Conservation (phyloP, 2,888 invertebrate species). For the Tiliacea citrago region DNA sequence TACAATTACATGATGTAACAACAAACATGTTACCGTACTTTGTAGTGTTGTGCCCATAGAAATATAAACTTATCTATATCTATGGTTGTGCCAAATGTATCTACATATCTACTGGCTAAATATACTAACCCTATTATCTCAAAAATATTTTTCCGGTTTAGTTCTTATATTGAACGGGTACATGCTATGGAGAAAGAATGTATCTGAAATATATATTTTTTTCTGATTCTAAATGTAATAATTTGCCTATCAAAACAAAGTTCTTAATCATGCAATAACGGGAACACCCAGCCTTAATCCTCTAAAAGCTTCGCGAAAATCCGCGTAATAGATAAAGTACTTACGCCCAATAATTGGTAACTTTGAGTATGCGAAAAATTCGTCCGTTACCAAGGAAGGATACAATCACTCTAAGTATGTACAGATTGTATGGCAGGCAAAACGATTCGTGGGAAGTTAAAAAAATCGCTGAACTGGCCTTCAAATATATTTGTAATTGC, state of each 20-base stretch:
- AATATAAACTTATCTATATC: no score
- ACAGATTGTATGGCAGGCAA: constrained; percentile 27
- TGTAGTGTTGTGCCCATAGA: no score
- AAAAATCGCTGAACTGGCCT: constrained; percentile 46
- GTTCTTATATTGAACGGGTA: no score
- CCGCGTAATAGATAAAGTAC: constrained; percentile 46
- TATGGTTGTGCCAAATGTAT: constrained; percentile 21
- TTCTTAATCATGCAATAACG: no score
- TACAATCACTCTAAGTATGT: background rate
- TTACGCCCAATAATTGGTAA: constrained; percentile 29
- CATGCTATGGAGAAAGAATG: no score
- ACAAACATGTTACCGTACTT: constrained; percentile 28
- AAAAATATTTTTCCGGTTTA: constrained; percentile 17
- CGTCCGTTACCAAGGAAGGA: constrained; percentile 11
- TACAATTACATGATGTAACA: constrained; percentile 20
- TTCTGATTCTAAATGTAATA: no score
- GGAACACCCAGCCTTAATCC: no score
- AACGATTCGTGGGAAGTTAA: constrained; percentile 38
- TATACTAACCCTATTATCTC: constrained; percentile 8
- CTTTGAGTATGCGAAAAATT: background rate
- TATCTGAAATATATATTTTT: no score
- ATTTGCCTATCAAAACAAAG: no score
- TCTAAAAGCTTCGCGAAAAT: constrained; percentile 24
- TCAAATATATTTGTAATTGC: constrained; percentile 47
- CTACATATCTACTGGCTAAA: background rate